Percentiles rank a stretch among this genome's conserved stretches.
phyloP scores from a whole-genome alignment of 2,888 invertebrate species.

The Keiferia lycopersicella region DNA sequence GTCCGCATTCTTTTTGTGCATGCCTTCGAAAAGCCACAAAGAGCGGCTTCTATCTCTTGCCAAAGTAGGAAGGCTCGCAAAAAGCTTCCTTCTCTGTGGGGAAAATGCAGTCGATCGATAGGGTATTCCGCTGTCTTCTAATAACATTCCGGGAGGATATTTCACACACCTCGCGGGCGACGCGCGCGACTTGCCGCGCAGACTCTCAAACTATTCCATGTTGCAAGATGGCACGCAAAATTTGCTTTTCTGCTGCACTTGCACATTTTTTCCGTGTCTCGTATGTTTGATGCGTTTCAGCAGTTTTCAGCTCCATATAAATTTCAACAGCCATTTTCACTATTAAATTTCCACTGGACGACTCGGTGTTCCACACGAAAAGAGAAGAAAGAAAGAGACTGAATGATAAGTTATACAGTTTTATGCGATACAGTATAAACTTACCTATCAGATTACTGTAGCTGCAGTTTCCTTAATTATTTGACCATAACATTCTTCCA shows the following conservation, averaged over 20 bases:
- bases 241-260: not conserved
- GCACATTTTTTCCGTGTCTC: conserved; percentile 5
- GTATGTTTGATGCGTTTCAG: not conserved
- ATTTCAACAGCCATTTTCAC: not conserved
- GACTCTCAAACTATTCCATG: conserved; percentile 25
- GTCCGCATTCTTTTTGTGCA: conserved; percentile 43
- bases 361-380: too few relatives aligned
- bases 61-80: conserved; percentile 48
- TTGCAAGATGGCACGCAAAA: not conserved
- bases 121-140: conserved; percentile 63
- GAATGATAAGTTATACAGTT: too few relatives aligned
- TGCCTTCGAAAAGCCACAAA: conserved; percentile 47
- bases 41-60: conserved; percentile 50
- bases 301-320: not conserved
- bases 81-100: conserved; percentile 53
- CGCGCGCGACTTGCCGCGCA: conserved; percentile 38
- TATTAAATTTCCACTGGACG: too few relatives aligned
- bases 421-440: too few relatives aligned
- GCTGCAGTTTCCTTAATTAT: too few relatives aligned
- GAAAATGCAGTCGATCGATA: conserved; percentile 64
- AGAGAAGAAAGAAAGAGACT: too few relatives aligned
- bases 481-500: too few relatives aligned
- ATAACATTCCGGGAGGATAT: conserved; percentile 72
- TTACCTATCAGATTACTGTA: too few relatives aligned
- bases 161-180: conserved; percentile 58